phyloP scores from a whole-genome alignment of 1,140 invertebrate species.

The Trypoxylus dichotomus region DNA sequence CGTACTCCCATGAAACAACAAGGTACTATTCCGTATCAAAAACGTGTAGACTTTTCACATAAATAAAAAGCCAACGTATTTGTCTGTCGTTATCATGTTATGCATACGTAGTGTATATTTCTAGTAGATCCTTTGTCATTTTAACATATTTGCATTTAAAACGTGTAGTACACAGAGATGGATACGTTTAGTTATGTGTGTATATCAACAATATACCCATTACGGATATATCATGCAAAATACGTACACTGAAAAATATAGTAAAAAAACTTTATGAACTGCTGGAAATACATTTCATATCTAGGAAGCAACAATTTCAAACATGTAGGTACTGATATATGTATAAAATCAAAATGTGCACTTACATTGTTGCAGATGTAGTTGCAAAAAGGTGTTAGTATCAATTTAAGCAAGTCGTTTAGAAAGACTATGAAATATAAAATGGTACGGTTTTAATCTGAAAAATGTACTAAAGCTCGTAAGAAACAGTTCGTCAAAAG shows the following conservation, averaged over 20 bases:
- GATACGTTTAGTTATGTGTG: not conserved
- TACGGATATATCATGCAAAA: conserved; percentile 21
- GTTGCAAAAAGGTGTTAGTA: not conserved
- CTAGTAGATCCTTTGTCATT: conserved; percentile 14
- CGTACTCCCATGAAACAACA: too few species aligned
- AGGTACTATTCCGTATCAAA: too few species aligned
- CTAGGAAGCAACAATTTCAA: too few species aligned
- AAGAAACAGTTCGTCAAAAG: not conserved
- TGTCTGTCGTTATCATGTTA: not conserved
- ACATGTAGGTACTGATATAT: not conserved
- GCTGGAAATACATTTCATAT: conserved; percentile 40
- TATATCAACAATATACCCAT: conserved; percentile 16
- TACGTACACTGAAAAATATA: not conserved
- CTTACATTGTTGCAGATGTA: conserved; percentile 10
- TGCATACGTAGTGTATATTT: not conserved
- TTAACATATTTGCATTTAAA: not conserved
- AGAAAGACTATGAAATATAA: not conserved
- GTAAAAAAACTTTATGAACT: conserved; percentile 40
- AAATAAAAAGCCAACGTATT: too few species aligned
- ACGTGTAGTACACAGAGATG: not conserved
- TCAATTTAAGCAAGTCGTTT: not conserved
- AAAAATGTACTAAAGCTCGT: not conserved
- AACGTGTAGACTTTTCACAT: too few species aligned
- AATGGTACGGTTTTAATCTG: not conserved
- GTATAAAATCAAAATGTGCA: conserved; percentile 5